A percentile compares a stretch with the other conserved stretches of the same genome.
Evolutionary conservation across 2,888 invertebrate species (phyloP).

Genomic region (Monoplex corrugatus): DNA sequence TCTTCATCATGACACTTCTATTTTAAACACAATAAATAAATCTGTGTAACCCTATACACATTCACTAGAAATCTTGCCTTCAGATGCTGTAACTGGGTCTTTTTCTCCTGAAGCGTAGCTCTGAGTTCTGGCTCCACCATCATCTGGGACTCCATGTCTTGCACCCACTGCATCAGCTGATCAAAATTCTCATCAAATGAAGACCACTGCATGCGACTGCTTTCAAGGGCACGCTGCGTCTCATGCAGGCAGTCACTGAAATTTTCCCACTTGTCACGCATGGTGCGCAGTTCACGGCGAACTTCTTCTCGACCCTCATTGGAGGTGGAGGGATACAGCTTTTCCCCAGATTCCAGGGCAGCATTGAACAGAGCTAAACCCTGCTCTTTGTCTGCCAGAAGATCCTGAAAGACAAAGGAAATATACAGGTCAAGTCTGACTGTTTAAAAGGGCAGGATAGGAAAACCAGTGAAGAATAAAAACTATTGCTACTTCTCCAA

Average conservation of each 20-base stretch:
- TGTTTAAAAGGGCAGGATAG: background rate
- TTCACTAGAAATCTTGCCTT: slow-evolving; percentile 87
- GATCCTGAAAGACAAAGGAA: slow-evolving; percentile 62
- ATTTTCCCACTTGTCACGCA: slow-evolving; percentile 93
- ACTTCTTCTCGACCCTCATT: slow-evolving; percentile 96
- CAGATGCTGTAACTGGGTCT: slow-evolving; percentile 88
- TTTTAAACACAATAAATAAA: too few relatives aligned
- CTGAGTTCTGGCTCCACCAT: slow-evolving; percentile 94
- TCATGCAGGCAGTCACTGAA: slow-evolving; percentile 92
- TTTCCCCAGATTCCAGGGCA: slow-evolving; percentile 93
- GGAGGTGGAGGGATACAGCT: slow-evolving; percentile 94
- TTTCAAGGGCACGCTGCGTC: slow-evolving; percentile 87
- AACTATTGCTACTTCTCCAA: background rate
- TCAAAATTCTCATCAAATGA: slow-evolving; percentile 96
- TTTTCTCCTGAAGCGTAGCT: slow-evolving; percentile 93
- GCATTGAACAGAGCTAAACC: slow-evolving; percentile 88
- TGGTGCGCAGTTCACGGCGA: slow-evolving; percentile 89
- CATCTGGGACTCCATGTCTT: slow-evolving; percentile 94
- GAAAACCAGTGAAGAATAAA: background rate
- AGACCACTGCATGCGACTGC: slow-evolving; percentile 93
- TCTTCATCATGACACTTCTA: too few relatives aligned
- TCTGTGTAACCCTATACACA: too few relatives aligned
- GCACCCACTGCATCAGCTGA: slow-evolving; percentile 94
- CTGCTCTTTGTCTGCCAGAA: slow-evolving; percentile 69
- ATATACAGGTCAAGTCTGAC: background rate